Base-by-base conservation (phyloP, 2,797 vertebrate species). In the Lacerta viridis region DNA sequence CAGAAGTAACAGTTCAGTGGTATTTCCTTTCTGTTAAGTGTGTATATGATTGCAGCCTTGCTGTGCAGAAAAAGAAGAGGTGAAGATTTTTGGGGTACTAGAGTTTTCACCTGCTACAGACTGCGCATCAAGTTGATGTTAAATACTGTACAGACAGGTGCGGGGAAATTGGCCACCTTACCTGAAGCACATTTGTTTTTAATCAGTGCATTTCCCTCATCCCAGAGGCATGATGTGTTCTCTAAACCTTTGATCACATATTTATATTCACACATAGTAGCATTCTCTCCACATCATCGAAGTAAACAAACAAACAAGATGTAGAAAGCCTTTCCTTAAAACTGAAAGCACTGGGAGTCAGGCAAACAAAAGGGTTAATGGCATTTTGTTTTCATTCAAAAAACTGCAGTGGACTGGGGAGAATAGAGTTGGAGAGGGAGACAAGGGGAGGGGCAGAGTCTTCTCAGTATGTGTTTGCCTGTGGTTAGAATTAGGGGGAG, bases 371-470 rank as follows among this genome's bases (percentile, higher is more conserved):
- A 77, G 61, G 74, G 64, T 83, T 86, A 77, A 86, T 46, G 29
- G 33, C 69, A n/a, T 50, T 82, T 89, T 86, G 64, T 71, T 89
- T 82, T 81, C 61, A 77, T 89, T 76, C 59, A 77, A 78, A 89
- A 55, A 86, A 77, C 17, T 86, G 43, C 61, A 86, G 61, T 23
- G 13, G 61, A n/a, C 80, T 11, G 7, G 43, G 10, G 41, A 61
- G 43, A 55, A 86, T 83, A 66, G 85, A 55, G 66, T 43, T 69
- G 77, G 75, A 81, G 33, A 83, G 27, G 29, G 36, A 82, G 27
- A 64, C 59, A 82, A 55, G 39, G 20, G 23, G 23, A 69, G 15
- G 46, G 8, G 36, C 3, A 25, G 29, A 29, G 59, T 75, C 39
- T 61, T 83, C 84, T 72, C 71, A 50, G 36, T 83, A 76, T 69